These are phyloP conservation scores for Lepus americanus DNA, from an alignment of 2,113 vertebrate genomes.

Conservation along the genomic window DNA sequence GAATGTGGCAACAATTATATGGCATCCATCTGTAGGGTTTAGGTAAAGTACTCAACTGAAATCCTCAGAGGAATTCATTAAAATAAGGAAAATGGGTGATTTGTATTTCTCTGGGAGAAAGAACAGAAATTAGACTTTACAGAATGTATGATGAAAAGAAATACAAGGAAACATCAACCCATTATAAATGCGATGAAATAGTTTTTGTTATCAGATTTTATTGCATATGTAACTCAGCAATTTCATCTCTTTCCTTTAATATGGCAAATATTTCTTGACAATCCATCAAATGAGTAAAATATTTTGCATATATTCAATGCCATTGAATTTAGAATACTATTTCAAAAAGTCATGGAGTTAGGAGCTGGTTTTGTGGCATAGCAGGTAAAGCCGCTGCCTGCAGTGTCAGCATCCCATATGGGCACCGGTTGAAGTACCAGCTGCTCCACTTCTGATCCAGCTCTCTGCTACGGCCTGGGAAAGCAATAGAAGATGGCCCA, in stretches of 20 bases:
- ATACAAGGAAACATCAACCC: background rate
- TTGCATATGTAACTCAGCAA: background rate
- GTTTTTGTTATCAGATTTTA: conserved; percentile 50
- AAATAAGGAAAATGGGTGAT: conserved; percentile 39
- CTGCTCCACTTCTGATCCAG: no score
- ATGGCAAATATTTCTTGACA: conserved; percentile 16
- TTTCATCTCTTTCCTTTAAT: conserved; percentile 47
- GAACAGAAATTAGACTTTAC: conserved; percentile 14
- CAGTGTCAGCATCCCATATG: no score
- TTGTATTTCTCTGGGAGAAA: background rate
- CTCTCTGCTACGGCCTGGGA: no score
- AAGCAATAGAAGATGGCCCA: no score
- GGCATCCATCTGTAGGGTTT: conserved; percentile 62
- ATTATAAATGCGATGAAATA: background rate
- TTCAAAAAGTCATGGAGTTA: background rate
- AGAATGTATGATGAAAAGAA: conserved; percentile 19
- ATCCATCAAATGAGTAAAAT: background rate
- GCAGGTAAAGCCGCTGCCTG: no score
- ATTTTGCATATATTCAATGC: background rate
- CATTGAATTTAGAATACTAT: background rate
- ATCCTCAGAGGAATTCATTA: conserved; percentile 73
- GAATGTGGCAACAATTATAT: conserved; percentile 68
- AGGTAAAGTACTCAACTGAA: conserved; percentile 58
- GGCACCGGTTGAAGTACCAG: no score
- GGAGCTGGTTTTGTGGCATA: no score